Evolutionary conservation across 2,113 vertebrate species (phyloP).

Genomic region (Hyperopisus bebe): DNA sequence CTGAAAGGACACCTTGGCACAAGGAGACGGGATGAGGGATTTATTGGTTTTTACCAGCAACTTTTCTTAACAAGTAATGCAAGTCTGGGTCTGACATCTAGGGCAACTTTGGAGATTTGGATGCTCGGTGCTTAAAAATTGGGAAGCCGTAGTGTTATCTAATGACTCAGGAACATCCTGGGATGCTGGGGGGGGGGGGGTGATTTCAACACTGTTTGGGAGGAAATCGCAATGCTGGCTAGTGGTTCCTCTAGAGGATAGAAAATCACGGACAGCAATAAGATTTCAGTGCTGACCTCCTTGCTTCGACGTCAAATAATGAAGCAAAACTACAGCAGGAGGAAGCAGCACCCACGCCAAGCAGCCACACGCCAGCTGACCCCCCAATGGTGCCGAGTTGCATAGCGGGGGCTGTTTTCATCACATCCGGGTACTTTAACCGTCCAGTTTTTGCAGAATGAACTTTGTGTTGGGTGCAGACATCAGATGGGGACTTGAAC

Average conservation of each 20-base stretch:
- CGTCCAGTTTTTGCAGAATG: not conserved
- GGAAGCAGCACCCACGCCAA: not conserved
- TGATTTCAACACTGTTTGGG: not conserved
- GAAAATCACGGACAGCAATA: not conserved
- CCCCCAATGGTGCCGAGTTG: no score
- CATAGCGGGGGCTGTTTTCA: not conserved
- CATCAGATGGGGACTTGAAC: not conserved
- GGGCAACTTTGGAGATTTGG: not conserved
- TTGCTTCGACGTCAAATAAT: not conserved
- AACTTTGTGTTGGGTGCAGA: not conserved
- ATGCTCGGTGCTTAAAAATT: slow-evolving; percentile 2
- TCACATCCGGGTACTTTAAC: not conserved
- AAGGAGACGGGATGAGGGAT: not conserved
- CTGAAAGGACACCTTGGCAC: not conserved
- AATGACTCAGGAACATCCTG: not conserved
- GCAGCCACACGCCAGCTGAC: not conserved
- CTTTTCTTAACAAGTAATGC: not conserved
- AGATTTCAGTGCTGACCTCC: not conserved
- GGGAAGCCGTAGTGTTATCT: not conserved
- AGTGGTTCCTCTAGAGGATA: not conserved
- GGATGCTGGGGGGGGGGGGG: not conserved
- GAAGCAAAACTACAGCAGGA: not conserved
- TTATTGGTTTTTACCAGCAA: not conserved
- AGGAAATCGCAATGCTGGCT: not conserved
- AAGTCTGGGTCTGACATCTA: not conserved